Conservation (phyloP, 1,140 invertebrate genomes). For the Galendromus occidentalis region DNA sequence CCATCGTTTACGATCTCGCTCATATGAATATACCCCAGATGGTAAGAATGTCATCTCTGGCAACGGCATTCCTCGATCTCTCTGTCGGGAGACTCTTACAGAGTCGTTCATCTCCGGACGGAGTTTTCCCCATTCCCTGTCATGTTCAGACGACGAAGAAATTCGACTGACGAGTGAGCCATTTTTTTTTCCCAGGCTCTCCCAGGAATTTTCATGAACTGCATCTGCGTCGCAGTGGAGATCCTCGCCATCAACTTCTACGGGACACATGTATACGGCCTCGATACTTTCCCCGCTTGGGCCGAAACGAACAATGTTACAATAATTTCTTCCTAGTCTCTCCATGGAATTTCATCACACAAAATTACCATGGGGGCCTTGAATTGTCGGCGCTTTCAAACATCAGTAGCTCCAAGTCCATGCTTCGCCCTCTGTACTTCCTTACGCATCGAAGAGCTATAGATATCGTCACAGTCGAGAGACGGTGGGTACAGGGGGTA, state of each 20-base stretch:
- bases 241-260: conserved; percentile 46
- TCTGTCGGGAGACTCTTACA: neutral
- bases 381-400: too few relatives aligned
- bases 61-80: neutral
- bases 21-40: conserved; percentile 21
- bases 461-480: too few relatives aligned
- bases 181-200: conserved; percentile 30
- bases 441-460: too few relatives aligned
- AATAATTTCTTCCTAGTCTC: neutral
- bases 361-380: too few relatives aligned
- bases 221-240: conserved; percentile 46
- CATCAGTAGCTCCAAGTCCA: too few relatives aligned
- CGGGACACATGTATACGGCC: conserved; percentile 34
- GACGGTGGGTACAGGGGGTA: too few relatives aligned
- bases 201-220: conserved; percentile 52
- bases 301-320: conserved; percentile 13
- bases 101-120: neutral
- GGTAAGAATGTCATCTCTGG: conserved; percentile 16
- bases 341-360: too few relatives aligned
- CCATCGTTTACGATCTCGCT: conserved; percentile 30
- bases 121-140: neutral
- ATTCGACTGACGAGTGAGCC: neutral
- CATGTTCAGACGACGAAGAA: neutral
- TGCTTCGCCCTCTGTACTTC: too few relatives aligned
- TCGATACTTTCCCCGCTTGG: conserved; percentile 33